Conservation (phyloP, 2,797 vertebrate genomes). For the Scolopax rusticola region DNA sequence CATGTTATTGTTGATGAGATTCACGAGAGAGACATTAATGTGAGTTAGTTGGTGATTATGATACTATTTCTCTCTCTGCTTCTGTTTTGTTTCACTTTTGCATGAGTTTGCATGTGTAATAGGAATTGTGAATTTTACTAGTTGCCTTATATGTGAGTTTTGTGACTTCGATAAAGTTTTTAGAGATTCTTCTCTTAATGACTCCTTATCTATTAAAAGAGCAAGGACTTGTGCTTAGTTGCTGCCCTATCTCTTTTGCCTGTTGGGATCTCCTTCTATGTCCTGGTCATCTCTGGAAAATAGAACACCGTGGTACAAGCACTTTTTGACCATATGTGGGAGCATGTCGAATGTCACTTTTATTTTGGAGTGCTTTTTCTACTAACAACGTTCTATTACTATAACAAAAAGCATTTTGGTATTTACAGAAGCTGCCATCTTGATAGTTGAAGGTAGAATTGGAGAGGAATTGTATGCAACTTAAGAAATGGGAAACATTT, state of each 20-base stretch:
- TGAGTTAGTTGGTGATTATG: constrained; percentile 77
- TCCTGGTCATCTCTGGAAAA: neutral
- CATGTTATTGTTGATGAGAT: constrained; percentile 98
- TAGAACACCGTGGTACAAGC: neutral
- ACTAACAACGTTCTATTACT: neutral
- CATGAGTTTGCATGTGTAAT: neutral
- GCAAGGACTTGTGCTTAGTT: neutral
- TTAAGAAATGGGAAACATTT: neutral
- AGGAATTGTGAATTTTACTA: neutral
- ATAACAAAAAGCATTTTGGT: neutral
- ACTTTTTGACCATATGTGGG: neutral
- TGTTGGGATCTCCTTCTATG: neutral
- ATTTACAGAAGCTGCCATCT: neutral
- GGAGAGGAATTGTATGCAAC: neutral
- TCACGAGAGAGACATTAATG: constrained; percentile 96
- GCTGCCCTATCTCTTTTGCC: neutral
- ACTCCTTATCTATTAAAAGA: neutral
- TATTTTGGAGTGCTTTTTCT: neutral
- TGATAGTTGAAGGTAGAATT: neutral
- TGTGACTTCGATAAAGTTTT: neutral
- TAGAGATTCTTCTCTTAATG: neutral
- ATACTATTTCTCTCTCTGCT: neutral
- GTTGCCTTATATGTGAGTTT: neutral
- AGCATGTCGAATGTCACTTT: neutral
- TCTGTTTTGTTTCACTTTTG: neutral